These are phyloP conservation scores for Spatulosminthurus flaviceps DNA, from an alignment of 2,888 invertebrate genomes.

Conservation along the genomic window DNA sequence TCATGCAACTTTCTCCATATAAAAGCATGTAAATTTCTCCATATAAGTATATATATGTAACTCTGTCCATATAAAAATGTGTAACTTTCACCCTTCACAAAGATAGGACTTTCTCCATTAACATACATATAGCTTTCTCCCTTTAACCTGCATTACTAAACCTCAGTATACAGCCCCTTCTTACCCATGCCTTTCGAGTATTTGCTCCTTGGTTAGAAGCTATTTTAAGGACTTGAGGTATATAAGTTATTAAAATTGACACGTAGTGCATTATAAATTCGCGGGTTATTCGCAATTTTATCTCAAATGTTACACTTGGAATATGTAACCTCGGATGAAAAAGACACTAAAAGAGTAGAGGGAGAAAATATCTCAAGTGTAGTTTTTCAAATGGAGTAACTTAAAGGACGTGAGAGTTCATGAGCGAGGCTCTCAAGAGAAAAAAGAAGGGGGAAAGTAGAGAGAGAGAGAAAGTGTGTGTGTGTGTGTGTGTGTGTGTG, in stretches of 20 bases:
- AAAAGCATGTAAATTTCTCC: too few species aligned
- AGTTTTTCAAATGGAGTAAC: constrained; percentile 13
- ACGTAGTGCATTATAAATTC: constrained; percentile 18
- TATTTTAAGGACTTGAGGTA: neutral
- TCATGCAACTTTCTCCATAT: too few species aligned
- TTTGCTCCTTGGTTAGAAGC: too few species aligned
- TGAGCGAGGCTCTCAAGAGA: neutral
- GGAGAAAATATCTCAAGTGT: neutral
- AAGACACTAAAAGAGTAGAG: neutral
- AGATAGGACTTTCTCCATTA: too few species aligned
- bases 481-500: too few species aligned
- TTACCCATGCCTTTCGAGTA: neutral
- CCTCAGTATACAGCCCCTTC: neutral
- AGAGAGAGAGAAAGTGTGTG: neutral
- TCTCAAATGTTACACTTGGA: neutral
- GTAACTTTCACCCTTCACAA: too few species aligned
- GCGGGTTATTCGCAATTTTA: constrained; percentile 14
- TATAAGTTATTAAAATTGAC: constrained; percentile 3
- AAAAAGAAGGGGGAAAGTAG: neutral
- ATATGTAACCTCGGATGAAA: neutral
- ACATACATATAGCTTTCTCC: too few species aligned
- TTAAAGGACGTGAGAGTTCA: neutral
- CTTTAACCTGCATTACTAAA: too few species aligned
- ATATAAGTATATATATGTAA: too few species aligned
- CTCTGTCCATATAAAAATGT: too few species aligned